Conservation (phyloP, 2,113 vertebrate genomes). For the Chionis minor region DNA sequence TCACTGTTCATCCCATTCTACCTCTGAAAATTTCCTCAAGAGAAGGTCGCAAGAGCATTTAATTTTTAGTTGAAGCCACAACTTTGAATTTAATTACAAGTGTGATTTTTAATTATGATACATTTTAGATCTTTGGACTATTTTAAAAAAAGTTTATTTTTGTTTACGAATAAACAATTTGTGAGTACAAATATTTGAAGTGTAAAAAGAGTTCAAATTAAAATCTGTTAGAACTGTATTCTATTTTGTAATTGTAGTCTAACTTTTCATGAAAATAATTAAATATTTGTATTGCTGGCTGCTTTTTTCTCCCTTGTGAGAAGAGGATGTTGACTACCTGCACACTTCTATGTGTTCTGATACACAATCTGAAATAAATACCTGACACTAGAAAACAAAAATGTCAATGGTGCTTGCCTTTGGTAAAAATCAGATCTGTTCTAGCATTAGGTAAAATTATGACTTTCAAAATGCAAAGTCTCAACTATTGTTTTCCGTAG, state of each 20-base stretch:
- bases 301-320: background rate
- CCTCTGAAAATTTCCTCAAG: background rate
- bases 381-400: background rate
- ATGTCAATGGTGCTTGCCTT: background rate
- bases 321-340: background rate
- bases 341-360: background rate
- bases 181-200: background rate
- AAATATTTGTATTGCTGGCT: background rate
- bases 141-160: background rate
- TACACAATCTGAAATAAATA: background rate
- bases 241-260: background rate
- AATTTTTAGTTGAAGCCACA: background rate
- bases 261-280: background rate
- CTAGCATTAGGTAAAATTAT: background rate
- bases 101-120: background rate
- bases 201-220: background rate
- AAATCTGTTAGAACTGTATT: background rate
- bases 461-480: background rate
- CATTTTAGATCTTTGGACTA: background rate
- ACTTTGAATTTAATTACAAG: background rate
- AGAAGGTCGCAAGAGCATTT: background rate
- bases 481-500: background rate
- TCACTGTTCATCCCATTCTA: background rate
- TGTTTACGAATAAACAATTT: background rate
- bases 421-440: background rate